Base-by-base conservation (phyloP, 2,113 vertebrate genomes). In the Cynopterus brachyotis region DNA sequence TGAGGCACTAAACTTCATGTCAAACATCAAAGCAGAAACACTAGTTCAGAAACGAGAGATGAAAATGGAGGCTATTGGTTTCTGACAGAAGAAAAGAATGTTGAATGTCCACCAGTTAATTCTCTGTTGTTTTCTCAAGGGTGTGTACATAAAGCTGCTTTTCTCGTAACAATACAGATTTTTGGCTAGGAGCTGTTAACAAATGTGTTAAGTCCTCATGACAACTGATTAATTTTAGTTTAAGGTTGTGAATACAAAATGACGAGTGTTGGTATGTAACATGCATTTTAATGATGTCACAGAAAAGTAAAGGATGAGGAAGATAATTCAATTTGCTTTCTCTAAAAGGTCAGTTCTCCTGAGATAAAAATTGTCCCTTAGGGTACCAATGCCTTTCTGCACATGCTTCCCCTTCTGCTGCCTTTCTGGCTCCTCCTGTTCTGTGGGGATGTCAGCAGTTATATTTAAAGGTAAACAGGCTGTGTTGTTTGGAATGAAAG, bases 291-390 rank as follows among this genome's bases (percentile, higher is more conserved):
- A 99, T 98, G 97, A 98, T 98, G 98, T 98, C 98, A 98, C 91
- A 98, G 96, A 97, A 96, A 97, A 98, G 97, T 97, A 98, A 98
- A 98, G 98, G 98, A 99, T 98, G 98, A 98, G 97, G 98, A 98
- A 98, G 98, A 98, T 98, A 99, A 98, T 99, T 98, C 98, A 98
- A 98, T 98, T 98, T 98, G 98, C 98, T 98, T 98, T 98, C 97
- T 98, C 73, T 94, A 96, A 99, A 99, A 99, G 98, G 98, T 98
- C 98, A 99, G 95, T 97, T 98, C 98, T 98, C 98, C 94, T 94
- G 98, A 98, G 98, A 98, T 97, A 97, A 98, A 98, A 97, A 98
- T 98, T 98, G 97, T 98, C 98, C 98, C 98, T 95, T 88, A 97
- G 98, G 98, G 95, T 97, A 95, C 96, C 97, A 93, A 24, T 97